A percentile compares a stretch with the other conserved stretches of the same genome.
Conservation (phyloP, 2,797 vertebrate genomes). For the Sebastes baramenuke region DNA sequence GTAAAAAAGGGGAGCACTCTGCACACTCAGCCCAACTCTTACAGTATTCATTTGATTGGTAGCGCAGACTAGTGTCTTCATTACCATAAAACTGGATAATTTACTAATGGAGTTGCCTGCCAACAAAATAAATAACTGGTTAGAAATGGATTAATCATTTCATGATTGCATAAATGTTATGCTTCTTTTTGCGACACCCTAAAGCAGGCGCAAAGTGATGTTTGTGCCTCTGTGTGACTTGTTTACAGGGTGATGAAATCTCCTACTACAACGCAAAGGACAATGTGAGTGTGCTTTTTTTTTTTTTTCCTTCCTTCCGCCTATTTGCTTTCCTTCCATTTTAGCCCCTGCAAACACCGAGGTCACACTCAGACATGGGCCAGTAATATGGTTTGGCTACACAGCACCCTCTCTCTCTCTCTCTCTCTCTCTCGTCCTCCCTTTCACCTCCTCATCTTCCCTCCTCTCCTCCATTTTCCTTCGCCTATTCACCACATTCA, state of each 20-base stretch:
- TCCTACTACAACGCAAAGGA: constrained; percentile 96
- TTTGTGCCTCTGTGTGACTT: constrained; percentile 40
- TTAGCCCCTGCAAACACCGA: constrained; percentile 7
- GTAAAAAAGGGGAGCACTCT: constrained; percentile 19
- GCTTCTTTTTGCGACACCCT: constrained; percentile 1
- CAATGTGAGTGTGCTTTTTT: constrained; percentile 80
- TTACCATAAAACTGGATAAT: constrained; percentile 24
- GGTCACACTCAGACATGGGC: constrained; percentile 31
- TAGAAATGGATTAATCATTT: not conserved
- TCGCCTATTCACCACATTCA: constrained; percentile 22
- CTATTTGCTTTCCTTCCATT: constrained; percentile 27
- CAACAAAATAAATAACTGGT: constrained; percentile 23
- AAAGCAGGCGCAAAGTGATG: constrained; percentile 7
- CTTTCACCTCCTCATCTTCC: constrained; percentile 13
- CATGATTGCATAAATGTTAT: constrained; percentile 17
- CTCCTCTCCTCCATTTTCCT: constrained; percentile 18
- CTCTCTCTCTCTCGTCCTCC: constrained; percentile 3
- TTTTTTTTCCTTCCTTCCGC: not conserved
- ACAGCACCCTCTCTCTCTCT: not conserved
- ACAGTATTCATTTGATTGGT: constrained; percentile 20
- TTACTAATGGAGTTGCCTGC: constrained; percentile 1
- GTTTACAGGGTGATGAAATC: constrained; percentile 88
- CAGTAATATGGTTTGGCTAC: constrained; percentile 11
- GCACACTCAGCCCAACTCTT: constrained; percentile 23
- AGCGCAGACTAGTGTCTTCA: constrained; percentile 11